phyloP scores from a whole-genome alignment of 2,888 invertebrate genomes.

The Branchipolynoe longqiensis region DNA sequence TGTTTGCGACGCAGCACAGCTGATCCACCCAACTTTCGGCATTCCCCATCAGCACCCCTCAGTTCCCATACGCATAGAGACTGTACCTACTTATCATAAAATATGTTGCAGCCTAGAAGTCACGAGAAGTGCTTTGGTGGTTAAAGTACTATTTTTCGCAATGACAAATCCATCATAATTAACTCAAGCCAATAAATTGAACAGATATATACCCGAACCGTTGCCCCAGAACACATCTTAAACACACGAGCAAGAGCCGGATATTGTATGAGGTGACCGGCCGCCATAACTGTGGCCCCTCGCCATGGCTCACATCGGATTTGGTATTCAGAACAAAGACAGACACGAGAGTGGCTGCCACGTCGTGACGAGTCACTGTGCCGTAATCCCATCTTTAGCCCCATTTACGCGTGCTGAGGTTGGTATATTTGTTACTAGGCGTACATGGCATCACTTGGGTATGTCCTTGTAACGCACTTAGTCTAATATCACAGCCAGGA shows the following conservation, averaged over 20 bases:
- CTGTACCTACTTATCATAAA: slow-evolving; percentile 53
- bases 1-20: background rate
- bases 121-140: background rate
- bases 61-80: slow-evolving; percentile 6
- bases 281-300: background rate
- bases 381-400: background rate
- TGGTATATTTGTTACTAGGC: slow-evolving; percentile 41
- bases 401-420: slow-evolving; percentile 10
- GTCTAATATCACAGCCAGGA: too few relatives aligned
- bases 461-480: background rate
- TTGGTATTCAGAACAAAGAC: slow-evolving; percentile 51
- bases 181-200: background rate
- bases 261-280: background rate
- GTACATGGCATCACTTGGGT: background rate
- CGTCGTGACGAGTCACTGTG: slow-evolving; percentile 10
- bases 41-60: slow-evolving; percentile 48
- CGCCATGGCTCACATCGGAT: slow-evolving; percentile 38
- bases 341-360: slow-evolving; percentile 33
- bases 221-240: background rate
- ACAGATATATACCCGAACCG: background rate
- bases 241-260: background rate
- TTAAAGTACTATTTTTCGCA: background rate
- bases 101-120: slow-evolving; percentile 24
- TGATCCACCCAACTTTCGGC: background rate
- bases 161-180: background rate